These are phyloP conservation scores for Gavia stellata DNA, from an alignment of 2,113 vertebrate genomes.

Conservation along the genomic window DNA sequence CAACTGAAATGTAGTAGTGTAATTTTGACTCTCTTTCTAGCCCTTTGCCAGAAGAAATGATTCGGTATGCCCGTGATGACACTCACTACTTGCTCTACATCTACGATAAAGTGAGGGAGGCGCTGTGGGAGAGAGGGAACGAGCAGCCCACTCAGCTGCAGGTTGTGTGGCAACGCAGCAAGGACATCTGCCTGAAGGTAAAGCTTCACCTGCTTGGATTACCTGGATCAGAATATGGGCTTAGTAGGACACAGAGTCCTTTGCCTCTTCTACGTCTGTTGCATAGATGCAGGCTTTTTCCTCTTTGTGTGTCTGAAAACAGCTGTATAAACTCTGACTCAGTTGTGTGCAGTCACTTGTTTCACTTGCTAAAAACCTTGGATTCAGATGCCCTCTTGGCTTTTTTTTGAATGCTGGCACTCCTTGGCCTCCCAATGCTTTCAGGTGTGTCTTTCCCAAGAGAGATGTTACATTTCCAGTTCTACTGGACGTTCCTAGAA, in stretches of 20 bases:
- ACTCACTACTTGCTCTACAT: constrained; percentile 95
- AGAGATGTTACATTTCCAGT: neutral
- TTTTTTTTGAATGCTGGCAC: neutral
- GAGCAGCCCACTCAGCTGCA: constrained; percentile 80
- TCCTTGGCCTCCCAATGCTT: neutral
- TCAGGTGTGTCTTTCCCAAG: neutral
- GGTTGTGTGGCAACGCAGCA: constrained; percentile 90
- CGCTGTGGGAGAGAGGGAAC: constrained; percentile 78
- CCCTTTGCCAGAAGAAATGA: constrained; percentile 93
- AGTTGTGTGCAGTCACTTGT: neutral
- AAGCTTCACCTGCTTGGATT: neutral
- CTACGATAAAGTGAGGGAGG: constrained; percentile 83
- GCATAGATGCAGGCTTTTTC: accelerated
- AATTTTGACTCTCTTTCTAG: constrained; percentile 59
- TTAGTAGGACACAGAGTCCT: neutral
- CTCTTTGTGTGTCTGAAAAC: neutral
- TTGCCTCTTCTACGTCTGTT: accelerated
- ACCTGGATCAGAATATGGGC: neutral
- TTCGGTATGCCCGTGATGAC: constrained; percentile 86
- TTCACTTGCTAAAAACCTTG: neutral
- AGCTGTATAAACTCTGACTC: neutral
- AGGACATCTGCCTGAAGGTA: constrained; percentile 89
- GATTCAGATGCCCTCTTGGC: neutral
- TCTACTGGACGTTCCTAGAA: neutral
- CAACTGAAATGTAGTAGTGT: neutral